A percentile compares a stretch with the other conserved stretches of the same genome.
Conservation (phyloP, 2,113 vertebrate genomes). For the Fukomys damarensis region DNA sequence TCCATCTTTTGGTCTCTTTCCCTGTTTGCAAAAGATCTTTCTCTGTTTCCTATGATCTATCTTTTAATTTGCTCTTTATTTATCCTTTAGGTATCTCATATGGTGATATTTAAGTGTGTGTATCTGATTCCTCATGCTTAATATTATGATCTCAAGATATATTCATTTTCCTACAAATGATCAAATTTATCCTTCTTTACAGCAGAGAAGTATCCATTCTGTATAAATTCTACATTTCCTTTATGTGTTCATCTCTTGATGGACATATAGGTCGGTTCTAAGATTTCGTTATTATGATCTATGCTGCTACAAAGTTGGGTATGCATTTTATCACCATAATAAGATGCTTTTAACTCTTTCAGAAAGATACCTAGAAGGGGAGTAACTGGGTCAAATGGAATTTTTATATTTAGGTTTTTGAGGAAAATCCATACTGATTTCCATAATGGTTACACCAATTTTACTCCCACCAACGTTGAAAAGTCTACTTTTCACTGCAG, state of each 20-base stretch:
- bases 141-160: neutral
- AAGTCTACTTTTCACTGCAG: neutral
- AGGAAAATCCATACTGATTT: neutral
- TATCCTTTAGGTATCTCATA: neutral
- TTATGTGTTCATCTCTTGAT: neutral
- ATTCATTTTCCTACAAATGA: too few relatives aligned
- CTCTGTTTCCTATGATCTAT: neutral
- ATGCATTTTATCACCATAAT: neutral
- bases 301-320: neutral
- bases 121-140: neutral
- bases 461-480: neutral
- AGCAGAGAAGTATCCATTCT: too few relatives aligned
- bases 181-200: too few relatives aligned
- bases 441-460: neutral
- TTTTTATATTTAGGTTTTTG: neutral
- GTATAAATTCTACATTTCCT: neutral
- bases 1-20: neutral
- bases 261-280: neutral
- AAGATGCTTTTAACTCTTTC: neutral
- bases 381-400: neutral
- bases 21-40: neutral
- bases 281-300: neutral
- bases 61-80: neutral
- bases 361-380: neutral
- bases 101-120: neutral